Percentiles rank a stretch among this genome's conserved stretches.
These are phyloP conservation scores for Aphodius granarius DNA, from an alignment of 2,888 invertebrate genomes.

Conservation along the genomic window DNA sequence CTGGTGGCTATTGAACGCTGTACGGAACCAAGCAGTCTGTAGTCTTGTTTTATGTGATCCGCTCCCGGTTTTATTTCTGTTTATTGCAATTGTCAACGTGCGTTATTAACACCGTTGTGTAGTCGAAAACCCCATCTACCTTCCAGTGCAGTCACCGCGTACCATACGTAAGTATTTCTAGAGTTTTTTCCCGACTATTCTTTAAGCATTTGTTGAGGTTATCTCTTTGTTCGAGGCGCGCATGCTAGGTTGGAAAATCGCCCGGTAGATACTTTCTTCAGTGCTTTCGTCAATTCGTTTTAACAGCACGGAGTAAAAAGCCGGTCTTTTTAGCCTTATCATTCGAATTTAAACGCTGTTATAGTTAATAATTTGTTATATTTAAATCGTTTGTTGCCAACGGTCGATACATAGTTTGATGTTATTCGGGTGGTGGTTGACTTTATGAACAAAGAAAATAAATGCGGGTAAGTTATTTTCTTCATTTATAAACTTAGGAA, in stretches of 20 bases:
- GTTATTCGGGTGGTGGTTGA: not conserved
- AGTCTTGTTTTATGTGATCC: slow-evolving; percentile 16
- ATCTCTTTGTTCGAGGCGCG: slow-evolving; percentile 44
- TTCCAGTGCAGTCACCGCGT: slow-evolving; percentile 9
- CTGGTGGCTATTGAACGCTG: slow-evolving; percentile 45
- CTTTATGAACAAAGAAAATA: not conserved
- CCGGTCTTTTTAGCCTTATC: slow-evolving; percentile 46
- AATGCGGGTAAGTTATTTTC: not conserved
- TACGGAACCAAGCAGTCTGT: slow-evolving; percentile 35
- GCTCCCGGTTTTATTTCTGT: not conserved
- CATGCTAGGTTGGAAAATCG: slow-evolving; percentile 36
- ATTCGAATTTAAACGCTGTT: not conserved
- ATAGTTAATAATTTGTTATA: not conserved
- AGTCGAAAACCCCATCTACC: not conserved
- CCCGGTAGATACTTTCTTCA: not conserved
- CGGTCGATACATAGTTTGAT: not conserved
- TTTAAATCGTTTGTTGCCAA: not conserved
- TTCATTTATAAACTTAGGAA: not conserved
- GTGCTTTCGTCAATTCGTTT: not conserved
- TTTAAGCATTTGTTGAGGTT: slow-evolving; percentile 42
- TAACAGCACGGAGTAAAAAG: slow-evolving; percentile 36
- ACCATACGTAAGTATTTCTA: slow-evolving; percentile 28
- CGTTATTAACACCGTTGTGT: not conserved
- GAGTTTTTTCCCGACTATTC: slow-evolving; percentile 13
- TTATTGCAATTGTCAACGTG: not conserved